Evolutionary conservation across 2,888 invertebrate genomes (phyloP), one percentile per base, ranked within the genome.

Genomic region (Brenthis daphne): DNA sequence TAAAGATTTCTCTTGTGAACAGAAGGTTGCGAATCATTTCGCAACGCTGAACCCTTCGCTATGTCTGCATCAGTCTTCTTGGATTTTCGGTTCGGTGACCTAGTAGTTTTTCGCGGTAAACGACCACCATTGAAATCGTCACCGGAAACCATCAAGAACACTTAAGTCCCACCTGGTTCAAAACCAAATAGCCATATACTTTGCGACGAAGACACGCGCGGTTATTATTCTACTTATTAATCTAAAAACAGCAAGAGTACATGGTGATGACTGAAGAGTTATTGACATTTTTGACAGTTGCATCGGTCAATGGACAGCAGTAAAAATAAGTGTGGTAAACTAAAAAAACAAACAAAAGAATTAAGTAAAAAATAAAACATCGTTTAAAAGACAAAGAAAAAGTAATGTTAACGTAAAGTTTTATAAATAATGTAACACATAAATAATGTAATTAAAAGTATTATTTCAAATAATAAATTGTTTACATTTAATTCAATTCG

Each of bases 1-100:
- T 97, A 97, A 81, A 97, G 94, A 90, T 97, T 97, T 88, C 96
- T 95, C 89, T 97, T 97, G 90, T 97, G 97, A 82, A 97, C 96
- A 69, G 97, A 96, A 82, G 95, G 94, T 84, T 94, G 95, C 84
- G 94, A 87, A 73, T 89, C 94, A 82, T 91, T 89, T 88, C 92
- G 93, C 88, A 94, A 94, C 93, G 93, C 92, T 87, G 94, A 93
- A 85, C 94, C 90, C 85, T 94, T 94, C 79, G 93, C 90, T 90
- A 93, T 85, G 89, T 94, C 94, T 86, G 93, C 93, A 89, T 94
- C 94, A 85, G 90, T 85, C 88, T 94, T 94, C 86, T 94, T 93
- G 69, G 94, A 94, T 86, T 94, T 94, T 87, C 94, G 94, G 85
- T 93, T 94, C 80, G 94, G 94, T 77, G 94, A 94, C 92, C 94